phyloP scores from a whole-genome alignment of 2,888 invertebrate genomes.

The Nomada lathburiana region DNA sequence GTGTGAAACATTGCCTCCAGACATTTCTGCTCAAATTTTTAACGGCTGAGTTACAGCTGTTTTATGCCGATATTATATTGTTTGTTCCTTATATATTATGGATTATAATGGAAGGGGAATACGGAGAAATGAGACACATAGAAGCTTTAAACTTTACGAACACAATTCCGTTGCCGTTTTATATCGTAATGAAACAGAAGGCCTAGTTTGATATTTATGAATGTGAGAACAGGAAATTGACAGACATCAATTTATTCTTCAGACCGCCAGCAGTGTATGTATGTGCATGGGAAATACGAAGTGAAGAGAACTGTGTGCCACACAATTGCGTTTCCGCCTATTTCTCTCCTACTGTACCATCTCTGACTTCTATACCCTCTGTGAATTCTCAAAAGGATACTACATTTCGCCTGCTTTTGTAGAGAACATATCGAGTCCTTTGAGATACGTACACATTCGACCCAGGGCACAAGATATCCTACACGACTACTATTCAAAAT shows the following conservation, averaged over 20 bases:
- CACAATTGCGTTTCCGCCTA: constrained; percentile 57
- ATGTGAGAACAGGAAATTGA: constrained; percentile 39
- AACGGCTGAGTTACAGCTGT: too few relatives aligned
- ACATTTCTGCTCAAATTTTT: too few relatives aligned
- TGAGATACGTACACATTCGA: constrained; percentile 39
- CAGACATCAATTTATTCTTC: constrained; percentile 40
- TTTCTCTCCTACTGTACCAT: constrained; percentile 44
- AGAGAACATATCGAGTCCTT: constrained; percentile 46
- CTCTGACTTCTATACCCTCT: constrained; percentile 50
- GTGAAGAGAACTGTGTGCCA: constrained; percentile 42
- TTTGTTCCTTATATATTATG: too few relatives aligned
- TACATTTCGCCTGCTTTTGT: constrained; percentile 40
- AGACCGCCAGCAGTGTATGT: neutral
- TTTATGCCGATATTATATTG: too few relatives aligned
- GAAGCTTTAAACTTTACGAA: neutral
- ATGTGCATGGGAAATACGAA: constrained; percentile 33
- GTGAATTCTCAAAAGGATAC: constrained; percentile 59
- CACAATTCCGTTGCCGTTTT: neutral
- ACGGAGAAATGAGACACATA: neutral
- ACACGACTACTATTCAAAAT: constrained; percentile 33
- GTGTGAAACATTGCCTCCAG: too few relatives aligned
- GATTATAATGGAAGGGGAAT: too few relatives aligned
- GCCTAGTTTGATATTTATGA: constrained; percentile 29
- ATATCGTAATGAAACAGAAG: constrained; percentile 4
- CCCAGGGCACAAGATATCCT: constrained; percentile 34